Conservation (phyloP, 2,113 vertebrate species). For the Vidua macroura region DNA sequence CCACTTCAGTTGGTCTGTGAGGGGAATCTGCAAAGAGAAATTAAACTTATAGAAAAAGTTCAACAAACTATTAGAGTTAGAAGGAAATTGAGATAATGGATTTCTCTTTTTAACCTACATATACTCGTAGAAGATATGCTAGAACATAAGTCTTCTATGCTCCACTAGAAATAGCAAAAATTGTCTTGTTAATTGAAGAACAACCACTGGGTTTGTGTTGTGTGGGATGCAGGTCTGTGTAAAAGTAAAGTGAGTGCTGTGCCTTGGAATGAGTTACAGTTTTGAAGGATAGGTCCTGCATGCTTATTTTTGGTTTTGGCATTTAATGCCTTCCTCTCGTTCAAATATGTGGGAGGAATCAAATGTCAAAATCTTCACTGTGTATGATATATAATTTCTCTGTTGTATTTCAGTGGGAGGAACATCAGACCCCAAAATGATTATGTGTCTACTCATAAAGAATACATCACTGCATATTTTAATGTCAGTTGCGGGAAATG, state of each 20-base stretch:
- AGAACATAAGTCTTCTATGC: not conserved
- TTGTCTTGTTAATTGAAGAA: not conserved
- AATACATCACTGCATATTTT: conserved; percentile 30
- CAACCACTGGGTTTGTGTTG: not conserved
- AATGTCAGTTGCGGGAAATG: conserved; percentile 39
- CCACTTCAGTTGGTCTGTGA: not conserved
- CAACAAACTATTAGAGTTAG: not conserved
- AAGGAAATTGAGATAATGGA: not conserved
- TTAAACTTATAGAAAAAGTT: not conserved
- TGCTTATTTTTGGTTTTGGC: conserved; percentile 54
- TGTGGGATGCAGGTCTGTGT: conserved; percentile 4
- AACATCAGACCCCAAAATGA: conserved; percentile 49
- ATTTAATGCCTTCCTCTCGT: conserved; percentile 40
- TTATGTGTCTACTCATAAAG: conserved; percentile 36
- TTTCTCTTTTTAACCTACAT: not conserved
- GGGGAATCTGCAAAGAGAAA: not conserved
- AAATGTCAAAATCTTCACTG: conserved; percentile 49
- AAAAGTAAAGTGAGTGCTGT: not conserved
- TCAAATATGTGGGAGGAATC: conserved; percentile 53
- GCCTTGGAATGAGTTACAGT: conserved; percentile 16
- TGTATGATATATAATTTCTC: conserved; percentile 50
- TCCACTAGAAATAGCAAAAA: not conserved
- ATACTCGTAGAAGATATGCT: not conserved
- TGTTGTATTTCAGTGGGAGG: conserved; percentile 47
- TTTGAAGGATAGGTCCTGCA: conserved; percentile 15